phyloP scores from a whole-genome alignment of 2,888 invertebrate species.

The Camptogramma bilineatum region DNA sequence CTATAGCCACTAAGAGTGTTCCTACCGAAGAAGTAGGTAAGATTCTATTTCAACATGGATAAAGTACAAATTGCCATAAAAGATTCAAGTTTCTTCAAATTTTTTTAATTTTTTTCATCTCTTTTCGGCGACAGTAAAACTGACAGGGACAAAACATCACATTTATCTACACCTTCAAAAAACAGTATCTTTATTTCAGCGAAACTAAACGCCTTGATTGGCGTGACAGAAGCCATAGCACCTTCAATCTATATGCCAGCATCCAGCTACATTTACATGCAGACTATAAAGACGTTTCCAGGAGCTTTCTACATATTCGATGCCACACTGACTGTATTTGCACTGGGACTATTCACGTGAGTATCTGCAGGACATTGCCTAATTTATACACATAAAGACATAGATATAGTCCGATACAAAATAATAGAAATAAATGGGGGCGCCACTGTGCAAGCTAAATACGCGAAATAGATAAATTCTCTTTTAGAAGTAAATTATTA shows the following conservation, averaged over 20 bases:
- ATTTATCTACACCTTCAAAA: not conserved
- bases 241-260: conserved; percentile 84
- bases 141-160: not conserved
- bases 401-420: too few species aligned
- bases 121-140: not conserved
- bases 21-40: conserved; percentile 84
- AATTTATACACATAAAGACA: too few species aligned
- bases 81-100: not conserved
- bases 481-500: too few species aligned
- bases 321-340: conserved; percentile 73
- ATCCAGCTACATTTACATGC: conserved; percentile 83
- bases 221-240: conserved; percentile 85
- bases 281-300: conserved; percentile 79
- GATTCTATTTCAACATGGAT: conserved; percentile 3
- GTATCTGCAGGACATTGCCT: conserved; percentile 43
- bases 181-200: conserved; percentile 58
- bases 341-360: conserved; percentile 76
- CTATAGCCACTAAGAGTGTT: conserved; percentile 84
- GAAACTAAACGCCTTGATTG: conserved; percentile 82
- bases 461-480: too few species aligned
- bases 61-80: conserved; percentile 22
- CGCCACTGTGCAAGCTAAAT: too few species aligned
- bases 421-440: too few species aligned
- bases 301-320: conserved; percentile 85
- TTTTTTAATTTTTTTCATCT: not conserved